These are phyloP conservation scores for Halocynthia aurantium DNA, from an alignment of 23 tunicate species.

Conservation along the genomic window DNA sequence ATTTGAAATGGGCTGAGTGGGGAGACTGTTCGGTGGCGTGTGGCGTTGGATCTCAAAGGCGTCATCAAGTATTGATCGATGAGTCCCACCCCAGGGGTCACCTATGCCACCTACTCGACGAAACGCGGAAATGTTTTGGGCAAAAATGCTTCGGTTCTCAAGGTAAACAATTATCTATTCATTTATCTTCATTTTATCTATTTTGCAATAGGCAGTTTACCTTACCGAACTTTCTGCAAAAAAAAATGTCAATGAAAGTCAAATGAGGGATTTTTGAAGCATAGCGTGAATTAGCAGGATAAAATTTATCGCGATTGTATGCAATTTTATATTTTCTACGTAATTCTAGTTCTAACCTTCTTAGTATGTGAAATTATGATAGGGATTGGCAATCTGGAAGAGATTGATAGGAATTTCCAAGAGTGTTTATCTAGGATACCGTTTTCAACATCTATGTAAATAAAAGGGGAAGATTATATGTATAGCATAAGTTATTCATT, in stretches of 20 bases:
- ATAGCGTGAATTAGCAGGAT: not conserved
- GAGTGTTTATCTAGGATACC: no score
- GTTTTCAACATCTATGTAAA: no score
- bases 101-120: conserved; percentile 56
- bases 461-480: not conserved
- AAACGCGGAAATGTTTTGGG: conserved; percentile 58
- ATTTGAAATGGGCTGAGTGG: conserved; percentile 76
- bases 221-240: not conserved
- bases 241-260: not conserved
- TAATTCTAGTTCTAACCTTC: no score
- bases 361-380: no score
- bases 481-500: not conserved
- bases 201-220: not conserved
- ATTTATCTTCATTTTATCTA: not conserved
- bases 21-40: conserved; percentile 71
- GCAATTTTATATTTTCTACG: no score
- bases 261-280: not conserved
- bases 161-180: not conserved
- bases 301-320: no score
- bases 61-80: conserved; percentile 45
- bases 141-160: conserved; percentile 37
- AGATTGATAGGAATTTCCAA: no score
- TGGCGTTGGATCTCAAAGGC: conserved; percentile 47
- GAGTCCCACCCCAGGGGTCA: conserved; percentile 38
- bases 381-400: no score